These are phyloP conservation scores for Chloroclystis v-ata DNA, from an alignment of 2,888 invertebrate species.

Conservation along the genomic window DNA sequence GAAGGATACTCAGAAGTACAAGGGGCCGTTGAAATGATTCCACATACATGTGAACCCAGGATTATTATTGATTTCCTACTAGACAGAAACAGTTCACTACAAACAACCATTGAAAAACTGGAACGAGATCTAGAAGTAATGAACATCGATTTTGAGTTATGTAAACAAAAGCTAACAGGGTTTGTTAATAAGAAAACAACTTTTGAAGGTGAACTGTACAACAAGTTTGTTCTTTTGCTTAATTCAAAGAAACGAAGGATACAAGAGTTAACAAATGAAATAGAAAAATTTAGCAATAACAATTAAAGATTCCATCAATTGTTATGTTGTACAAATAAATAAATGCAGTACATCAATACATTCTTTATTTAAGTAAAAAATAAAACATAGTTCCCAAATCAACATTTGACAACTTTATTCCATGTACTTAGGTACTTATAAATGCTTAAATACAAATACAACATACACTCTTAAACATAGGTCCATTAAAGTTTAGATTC, in stretches of 20 bases:
- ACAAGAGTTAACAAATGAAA: constrained; percentile 46
- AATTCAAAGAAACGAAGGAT: constrained; percentile 63
- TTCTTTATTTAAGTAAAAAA: constrained; percentile 40
- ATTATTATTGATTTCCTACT: constrained; percentile 51
- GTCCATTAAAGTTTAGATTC: too few relatives aligned
- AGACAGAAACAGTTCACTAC: constrained; percentile 44
- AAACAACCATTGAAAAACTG: constrained; percentile 26
- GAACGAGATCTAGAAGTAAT: constrained; percentile 32
- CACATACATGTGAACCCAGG: constrained; percentile 33
- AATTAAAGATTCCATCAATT: too few relatives aligned
- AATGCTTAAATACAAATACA: neutral
- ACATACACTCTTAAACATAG: neutral
- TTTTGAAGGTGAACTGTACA: constrained; percentile 52
- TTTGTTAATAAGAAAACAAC: constrained; percentile 45
- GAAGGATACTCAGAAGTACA: constrained; percentile 39
- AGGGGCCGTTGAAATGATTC: constrained; percentile 45
- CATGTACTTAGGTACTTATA: neutral
- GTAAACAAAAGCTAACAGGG: constrained; percentile 47
- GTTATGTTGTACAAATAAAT: too few relatives aligned
- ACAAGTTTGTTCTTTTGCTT: constrained; percentile 56
- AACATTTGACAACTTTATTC: constrained; percentile 1
- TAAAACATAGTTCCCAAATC: constrained; percentile 6
- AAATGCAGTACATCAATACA: constrained; percentile 31
- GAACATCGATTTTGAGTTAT: constrained; percentile 39
- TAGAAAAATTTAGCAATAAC: constrained; percentile 25